Base-by-base conservation (phyloP, 2,888 invertebrate species). In the Drosophila birchii region DNA sequence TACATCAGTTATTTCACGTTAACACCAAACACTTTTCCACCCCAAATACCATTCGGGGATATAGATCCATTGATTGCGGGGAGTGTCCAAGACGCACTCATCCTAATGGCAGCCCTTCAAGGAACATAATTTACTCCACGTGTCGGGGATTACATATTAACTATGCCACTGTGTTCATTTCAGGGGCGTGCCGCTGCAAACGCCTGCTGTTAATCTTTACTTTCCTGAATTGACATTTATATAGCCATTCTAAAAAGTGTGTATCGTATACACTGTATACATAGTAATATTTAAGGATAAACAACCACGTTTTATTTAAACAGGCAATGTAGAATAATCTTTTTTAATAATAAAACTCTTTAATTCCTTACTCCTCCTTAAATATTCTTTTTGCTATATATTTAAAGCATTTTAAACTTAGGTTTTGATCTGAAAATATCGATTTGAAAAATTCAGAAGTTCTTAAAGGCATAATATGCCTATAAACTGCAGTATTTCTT, bases 41-140 rank as follows among this genome's bases (percentile, higher is more conserved):
- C 71, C 73, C 63, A 39, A 36, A 29, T 49, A 23, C 9, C 8
- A 34, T 47, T 47, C 47, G 38, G 51, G 39, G 20, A 36, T 41
- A 34, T 36, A 53, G 38, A 23, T 34, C 20, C 34, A 32, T 41
- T 38, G 55, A 45, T 55, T 57, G 26, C 36, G 51, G 56, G 64
- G 73, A 56, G 64, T 56, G 56, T 41, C 56, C 55, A 56, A 58
- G 45, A 16, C 36, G 55, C 73, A 29, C 51, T 73, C 53, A 20
- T 23, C 45, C 20, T 36, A 70, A 36, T 70, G 51, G 36, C 72
- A 45, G 54, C 41, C 56, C 73, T 73, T 72, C 43, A 45, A 70
- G 53, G 69, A 72, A 67, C 79, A 78, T 81, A 74, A 83, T 86
- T 84, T 68, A 74, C 71, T 79, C 81, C 82, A 84, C 87, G 82